A percentile compares a stretch with the other conserved stretches of the same genome.
Conservation (phyloP, 2,113 vertebrate species). For the Gallinago media region DNA sequence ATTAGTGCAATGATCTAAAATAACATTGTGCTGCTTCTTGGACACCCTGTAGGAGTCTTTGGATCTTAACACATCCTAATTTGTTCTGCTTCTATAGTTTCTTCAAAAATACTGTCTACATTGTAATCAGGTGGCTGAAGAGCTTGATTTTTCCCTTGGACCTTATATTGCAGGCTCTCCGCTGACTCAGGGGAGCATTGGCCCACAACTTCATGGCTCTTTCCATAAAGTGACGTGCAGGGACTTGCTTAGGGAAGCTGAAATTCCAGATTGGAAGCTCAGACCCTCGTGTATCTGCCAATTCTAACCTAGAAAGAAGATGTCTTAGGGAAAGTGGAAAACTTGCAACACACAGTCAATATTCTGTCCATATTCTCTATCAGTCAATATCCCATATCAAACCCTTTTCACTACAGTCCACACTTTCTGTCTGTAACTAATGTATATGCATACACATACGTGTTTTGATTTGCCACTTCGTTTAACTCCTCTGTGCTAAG, state of each 20-base stretch:
- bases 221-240: background rate
- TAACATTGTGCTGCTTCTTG: background rate
- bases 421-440: constrained; percentile 9
- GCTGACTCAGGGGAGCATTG: background rate
- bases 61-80: background rate
- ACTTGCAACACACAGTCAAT: background rate
- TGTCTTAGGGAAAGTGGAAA: background rate
- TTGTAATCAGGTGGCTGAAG: background rate
- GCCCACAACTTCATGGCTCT: background rate
- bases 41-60: background rate
- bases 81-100: background rate
- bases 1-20: background rate
- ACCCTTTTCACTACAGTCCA: background rate
- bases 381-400: background rate
- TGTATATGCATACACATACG: background rate
- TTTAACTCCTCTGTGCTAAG: constrained; percentile 61
- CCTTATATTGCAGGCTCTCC: background rate
- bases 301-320: background rate
- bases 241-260: background rate
- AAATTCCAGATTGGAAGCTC: background rate
- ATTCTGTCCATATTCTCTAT: background rate
- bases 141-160: background rate
- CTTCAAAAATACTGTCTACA: background rate
- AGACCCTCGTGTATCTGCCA: background rate
- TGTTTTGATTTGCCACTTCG: constrained; percentile 51